Base-by-base conservation (phyloP, 2,888 invertebrate genomes). In the Ischnura elegans region DNA sequence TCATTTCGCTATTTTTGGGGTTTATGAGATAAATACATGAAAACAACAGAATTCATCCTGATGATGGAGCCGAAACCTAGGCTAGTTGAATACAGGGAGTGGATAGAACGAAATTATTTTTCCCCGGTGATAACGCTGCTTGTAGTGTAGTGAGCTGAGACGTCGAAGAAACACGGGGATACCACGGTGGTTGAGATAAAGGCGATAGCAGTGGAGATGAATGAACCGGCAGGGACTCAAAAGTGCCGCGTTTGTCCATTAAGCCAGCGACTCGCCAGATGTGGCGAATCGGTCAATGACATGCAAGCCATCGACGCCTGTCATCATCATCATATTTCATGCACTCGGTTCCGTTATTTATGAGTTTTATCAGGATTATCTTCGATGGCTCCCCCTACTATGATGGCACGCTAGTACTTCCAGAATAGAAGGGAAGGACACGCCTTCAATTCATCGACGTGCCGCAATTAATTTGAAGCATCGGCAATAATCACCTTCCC, bases 201-300 rank as follows among this genome's bases (percentile, higher is more conserved):
- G 36, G 36, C 29, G 76, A 76, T 76, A 76, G 25, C 29, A 36
- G 6, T 1, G 76, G 76, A 76, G 76, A 76, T 76, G 76, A 76
- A 76, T 76, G 76, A 76, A 36, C 13, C 29, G 25, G 76, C 29
- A 36, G 76, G 36, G 76, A 76, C 36, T 10, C 76, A 76, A 76
- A 76, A 36, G 76, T 76, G 36, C 76, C 76, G 76, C 76, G 5
- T 36, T n/a, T 76, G 76, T 76, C 76, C 76, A 76, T 76, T 76
- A 76, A 76, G 76, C 76, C 13, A 76, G 76, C 76, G 29, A 76
- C 76, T 76, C 76, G 36, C 76, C 76, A 76, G 76, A 76, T 76
- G 76, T 76, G 29, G 76, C 36, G 76, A 76, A 76, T 76, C 76
- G 76, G 76, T 76, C 76, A 76, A 76, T 76, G 76, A 76, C 76